Evolutionary conservation across 2,888 invertebrate species (phyloP), one percentile per base, ranked within the genome.

Genomic region (Oasisia sp.): DNA sequence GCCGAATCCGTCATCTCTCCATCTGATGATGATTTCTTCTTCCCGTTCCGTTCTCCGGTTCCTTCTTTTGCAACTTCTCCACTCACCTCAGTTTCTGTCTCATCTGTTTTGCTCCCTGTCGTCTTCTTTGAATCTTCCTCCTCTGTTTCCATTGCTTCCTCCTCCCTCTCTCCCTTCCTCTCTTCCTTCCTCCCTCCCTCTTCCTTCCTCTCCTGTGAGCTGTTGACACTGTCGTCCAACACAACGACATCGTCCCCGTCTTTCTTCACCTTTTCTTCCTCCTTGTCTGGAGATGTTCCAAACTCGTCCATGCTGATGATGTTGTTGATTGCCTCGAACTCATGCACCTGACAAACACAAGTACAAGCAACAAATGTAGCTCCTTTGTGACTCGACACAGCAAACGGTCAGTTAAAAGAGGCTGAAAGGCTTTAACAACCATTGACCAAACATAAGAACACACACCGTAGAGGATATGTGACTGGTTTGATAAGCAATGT

Each of bases 271-370:
- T 91, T 50, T n/a, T 74, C 91, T 89, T 32, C 89, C 32, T 74
- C 32, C n/a, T 45, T 32, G 12, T 32, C 32, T 92, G 90, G 90
- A 90, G n/a, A 32, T 14, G 90, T 90, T 32, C 89, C 89, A 92
- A 93, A 94, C 91, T 94, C 93, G 4, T 89, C 32, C 94, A 94
- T 93, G 91, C 94, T 94, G 89, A 93, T 93, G 14, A 92, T 92
- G 12, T 93, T 92, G 90, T 94, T 94, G 56, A 92, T 91, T 27
- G 92, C 91, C 91, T 94, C 94, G 92, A 93, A 94, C 91, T 94
- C 94, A 89, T 93, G 92, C 32, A 94, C 94, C 94, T 94, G 92
- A 27, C 91, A 91, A 91, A 92, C 38, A 50, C 32, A 89, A 91
- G 91, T n/a, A n/a, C n/a, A n/a, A n/a, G n/a, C n/a, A n/a, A n/a